phyloP scores from a whole-genome alignment of 2,888 invertebrate species.

The Andrena camellia region DNA sequence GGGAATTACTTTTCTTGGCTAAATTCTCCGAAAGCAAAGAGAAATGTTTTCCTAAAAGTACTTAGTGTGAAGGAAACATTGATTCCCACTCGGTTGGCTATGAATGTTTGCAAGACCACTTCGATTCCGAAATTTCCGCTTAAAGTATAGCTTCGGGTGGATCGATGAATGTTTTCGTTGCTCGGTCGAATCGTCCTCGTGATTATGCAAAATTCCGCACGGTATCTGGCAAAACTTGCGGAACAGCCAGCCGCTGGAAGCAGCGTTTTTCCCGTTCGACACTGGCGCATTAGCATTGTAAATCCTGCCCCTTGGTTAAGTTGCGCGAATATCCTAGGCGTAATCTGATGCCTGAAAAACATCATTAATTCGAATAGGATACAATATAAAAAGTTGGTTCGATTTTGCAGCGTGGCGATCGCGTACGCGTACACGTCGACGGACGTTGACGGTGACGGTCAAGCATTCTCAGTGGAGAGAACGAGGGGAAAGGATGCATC shows the following conservation, averaged over 20 bases:
- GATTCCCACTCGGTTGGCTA: too few species aligned
- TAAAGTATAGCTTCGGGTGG: too few species aligned
- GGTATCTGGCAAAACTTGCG: not conserved
- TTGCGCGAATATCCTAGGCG: not conserved
- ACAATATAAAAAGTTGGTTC: not conserved
- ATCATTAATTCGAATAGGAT: not conserved
- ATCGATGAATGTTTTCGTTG: not conserved
- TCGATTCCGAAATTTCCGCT: not conserved
- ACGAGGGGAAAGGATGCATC: slow-evolving; percentile 27
- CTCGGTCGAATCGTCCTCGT: not conserved
- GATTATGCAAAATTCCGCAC: not conserved
- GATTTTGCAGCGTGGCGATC: slow-evolving; percentile 17
- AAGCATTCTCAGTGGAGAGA: not conserved
- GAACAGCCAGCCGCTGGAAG: not conserved
- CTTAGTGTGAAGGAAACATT: too few species aligned
- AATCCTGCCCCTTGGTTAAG: slow-evolving; percentile 1
- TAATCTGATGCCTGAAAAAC: not conserved
- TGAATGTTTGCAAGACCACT: too few species aligned
- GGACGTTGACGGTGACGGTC: not conserved
- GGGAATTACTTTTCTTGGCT: not conserved
- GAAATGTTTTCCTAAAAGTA: not conserved
- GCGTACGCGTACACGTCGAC: not conserved
- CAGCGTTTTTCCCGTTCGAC: not conserved
- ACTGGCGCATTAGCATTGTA: slow-evolving; percentile 30
- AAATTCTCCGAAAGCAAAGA: not conserved